Evolutionary conservation across 2,113 vertebrate species (phyloP).

Genomic region (Caloenas nicobarica): DNA sequence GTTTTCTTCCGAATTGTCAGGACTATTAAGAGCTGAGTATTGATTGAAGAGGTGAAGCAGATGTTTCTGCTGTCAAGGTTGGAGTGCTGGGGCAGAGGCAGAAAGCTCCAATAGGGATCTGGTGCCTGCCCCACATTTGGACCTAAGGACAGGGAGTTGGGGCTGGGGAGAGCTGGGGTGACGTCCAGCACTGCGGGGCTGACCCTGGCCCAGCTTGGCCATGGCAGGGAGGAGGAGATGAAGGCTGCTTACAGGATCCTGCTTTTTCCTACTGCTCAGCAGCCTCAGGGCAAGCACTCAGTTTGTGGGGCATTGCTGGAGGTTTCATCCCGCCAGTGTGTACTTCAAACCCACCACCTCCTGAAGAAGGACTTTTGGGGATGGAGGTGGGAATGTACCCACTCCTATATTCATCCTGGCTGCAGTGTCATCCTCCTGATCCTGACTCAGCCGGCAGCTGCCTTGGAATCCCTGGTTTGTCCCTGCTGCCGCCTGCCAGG

Average conservation of each 20-base stretch:
- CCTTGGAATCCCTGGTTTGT: not conserved
- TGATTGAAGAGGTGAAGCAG: constrained; percentile 71
- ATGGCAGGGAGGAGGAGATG: not conserved
- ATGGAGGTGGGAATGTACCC: not conserved
- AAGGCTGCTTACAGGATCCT: not conserved
- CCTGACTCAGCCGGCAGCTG: not conserved
- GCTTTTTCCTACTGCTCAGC: not conserved
- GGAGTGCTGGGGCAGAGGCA: not conserved
- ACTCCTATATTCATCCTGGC: not conserved
- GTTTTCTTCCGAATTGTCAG: constrained; percentile 71
- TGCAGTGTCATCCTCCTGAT: not conserved
- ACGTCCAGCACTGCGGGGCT: accelerated
- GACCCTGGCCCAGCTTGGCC: not conserved
- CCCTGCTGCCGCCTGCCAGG: not conserved
- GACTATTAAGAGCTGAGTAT: constrained; percentile 68
- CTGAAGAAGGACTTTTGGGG: not conserved
- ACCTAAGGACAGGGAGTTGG: not conserved
- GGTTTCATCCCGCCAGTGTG: not conserved
- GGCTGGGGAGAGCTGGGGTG: not conserved
- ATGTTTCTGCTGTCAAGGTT: constrained; percentile 58
- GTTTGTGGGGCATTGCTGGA: not conserved
- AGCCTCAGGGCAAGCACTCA: not conserved
- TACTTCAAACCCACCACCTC: not conserved
- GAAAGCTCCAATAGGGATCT: not conserved
- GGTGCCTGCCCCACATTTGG: not conserved